These are phyloP conservation scores for Drosophila glabriapex DNA, from an alignment of 2,888 invertebrate species.

Conservation along the genomic window DNA sequence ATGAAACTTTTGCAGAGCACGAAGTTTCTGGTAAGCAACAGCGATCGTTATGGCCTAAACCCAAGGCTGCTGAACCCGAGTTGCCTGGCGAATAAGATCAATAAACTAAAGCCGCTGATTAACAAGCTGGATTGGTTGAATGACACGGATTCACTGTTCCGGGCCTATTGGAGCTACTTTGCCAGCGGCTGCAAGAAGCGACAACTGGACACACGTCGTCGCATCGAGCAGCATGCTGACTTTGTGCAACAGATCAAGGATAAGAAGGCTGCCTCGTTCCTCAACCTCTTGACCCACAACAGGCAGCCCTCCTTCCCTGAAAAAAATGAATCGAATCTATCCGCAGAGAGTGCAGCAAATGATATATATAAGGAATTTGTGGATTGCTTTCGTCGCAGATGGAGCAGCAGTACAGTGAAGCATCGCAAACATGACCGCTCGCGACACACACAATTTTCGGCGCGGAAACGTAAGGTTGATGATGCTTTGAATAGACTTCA, in stretches of 20 bases:
- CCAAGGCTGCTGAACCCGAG: slow-evolving; percentile 32
- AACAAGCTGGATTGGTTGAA: slow-evolving; percentile 17
- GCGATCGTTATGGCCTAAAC: background rate
- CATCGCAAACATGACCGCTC: slow-evolving; percentile 2
- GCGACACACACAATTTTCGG: background rate
- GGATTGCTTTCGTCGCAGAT: slow-evolving; percentile 29
- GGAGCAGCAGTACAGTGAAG: background rate
- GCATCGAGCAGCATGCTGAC: slow-evolving; percentile 37
- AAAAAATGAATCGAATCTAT: background rate
- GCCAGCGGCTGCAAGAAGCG: slow-evolving; percentile 47
- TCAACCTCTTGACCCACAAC: slow-evolving; percentile 3
- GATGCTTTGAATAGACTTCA: background rate
- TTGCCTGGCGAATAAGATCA: slow-evolving; percentile 23
- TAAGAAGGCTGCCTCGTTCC: background rate
- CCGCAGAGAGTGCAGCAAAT: slow-evolving; percentile 3
- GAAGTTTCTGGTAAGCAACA: background rate
- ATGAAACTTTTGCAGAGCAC: slow-evolving; percentile 7
- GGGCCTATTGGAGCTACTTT: slow-evolving; percentile 53
- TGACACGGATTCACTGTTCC: slow-evolving; percentile 35
- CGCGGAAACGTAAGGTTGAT: background rate
- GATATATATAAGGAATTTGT: slow-evolving; percentile 30
- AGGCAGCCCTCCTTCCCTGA: no score
- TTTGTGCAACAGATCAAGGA: slow-evolving; percentile 8
- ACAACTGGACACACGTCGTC: slow-evolving; percentile 32
- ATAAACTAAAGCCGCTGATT: slow-evolving; percentile 29